Conservation (phyloP, 1,140 invertebrate genomes). For the Harpegnathos saltator region DNA sequence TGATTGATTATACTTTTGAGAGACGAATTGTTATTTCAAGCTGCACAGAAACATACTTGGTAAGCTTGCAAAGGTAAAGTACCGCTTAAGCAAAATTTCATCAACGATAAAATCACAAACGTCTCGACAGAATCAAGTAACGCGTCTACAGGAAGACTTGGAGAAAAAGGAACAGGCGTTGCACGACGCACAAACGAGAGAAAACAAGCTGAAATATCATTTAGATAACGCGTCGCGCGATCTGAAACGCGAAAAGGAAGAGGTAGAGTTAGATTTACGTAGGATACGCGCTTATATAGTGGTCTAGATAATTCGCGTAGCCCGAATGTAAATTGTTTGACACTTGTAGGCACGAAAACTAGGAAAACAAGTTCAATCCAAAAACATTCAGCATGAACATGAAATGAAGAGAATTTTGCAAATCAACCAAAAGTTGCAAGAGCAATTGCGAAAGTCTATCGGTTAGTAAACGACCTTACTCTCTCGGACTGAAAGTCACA, state of each 20-base stretch:
- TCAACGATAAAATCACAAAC: neutral
- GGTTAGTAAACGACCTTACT: slow-evolving; percentile 56
- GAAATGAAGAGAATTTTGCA: slow-evolving; percentile 71
- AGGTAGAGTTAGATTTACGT: slow-evolving; percentile 65
- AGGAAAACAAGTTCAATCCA: slow-evolving; percentile 74
- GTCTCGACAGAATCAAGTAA: slow-evolving; percentile 72
- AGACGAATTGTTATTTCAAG: slow-evolving; percentile 47
- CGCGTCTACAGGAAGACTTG: slow-evolving; percentile 69
- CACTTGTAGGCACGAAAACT: slow-evolving; percentile 67
- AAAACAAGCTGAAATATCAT: slow-evolving; percentile 72
- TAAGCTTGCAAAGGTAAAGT: slow-evolving; percentile 41
- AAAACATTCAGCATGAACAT: slow-evolving; percentile 75
- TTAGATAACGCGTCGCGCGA: slow-evolving; percentile 56
- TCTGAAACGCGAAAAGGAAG: slow-evolving; percentile 71
- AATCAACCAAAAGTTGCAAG: slow-evolving; percentile 70
- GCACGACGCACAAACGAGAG: slow-evolving; percentile 66
- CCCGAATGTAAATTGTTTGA: neutral
- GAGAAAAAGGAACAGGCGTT: slow-evolving; percentile 66
- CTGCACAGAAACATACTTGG: slow-evolving; percentile 46
- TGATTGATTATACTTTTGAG: slow-evolving; percentile 4
- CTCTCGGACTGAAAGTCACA: neutral
- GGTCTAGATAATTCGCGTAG: neutral
- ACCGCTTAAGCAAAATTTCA: neutral
- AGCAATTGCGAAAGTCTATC: slow-evolving; percentile 73
- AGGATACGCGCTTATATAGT: neutral